Evolutionary conservation across 2,888 invertebrate genomes (phyloP), one percentile per base, ranked within the genome.

Genomic region (Hirtodrosophila histrioides): DNA sequence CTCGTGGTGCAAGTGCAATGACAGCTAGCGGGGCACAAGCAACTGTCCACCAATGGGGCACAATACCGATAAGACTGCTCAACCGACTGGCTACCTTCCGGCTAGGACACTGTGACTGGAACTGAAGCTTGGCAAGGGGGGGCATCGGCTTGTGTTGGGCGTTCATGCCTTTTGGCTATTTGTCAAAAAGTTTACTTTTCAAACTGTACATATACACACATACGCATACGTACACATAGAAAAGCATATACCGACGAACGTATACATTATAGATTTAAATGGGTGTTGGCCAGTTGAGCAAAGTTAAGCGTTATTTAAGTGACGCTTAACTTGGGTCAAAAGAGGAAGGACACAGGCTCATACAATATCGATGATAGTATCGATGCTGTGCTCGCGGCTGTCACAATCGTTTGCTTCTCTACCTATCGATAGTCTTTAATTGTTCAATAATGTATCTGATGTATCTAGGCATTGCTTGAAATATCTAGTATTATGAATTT

Each of bases 91-190:
- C 60, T 71, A 65, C 61, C 82, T 81, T 86, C 72, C 82, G 82
- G 82, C 53, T 44, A 61, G 39, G 46, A 11, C 27, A 60, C 54
- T 27, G 60, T 24, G 27, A 41, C 40, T 51, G 35, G 31, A 9
- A 31, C 9, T 31, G 31, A 2, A 9, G 9, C 31, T 8, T 7
- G 8, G 31, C 31, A 6, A 9, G 17, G 49, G 49, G 27, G 49
- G 46, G 48, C 49, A 49, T 53, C 56, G 68, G 54, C 67, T 65
- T 49, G 50, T 7, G 49, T 40, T 39, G 39, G 58, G 51, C 69
- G 64, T 75, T 84, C 71, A 84, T 66, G 72, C 62, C 81, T 81
- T 84, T 86, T 84, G 78, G 75, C 78, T 75, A 84, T 86, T 82
- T 82, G 87, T 84, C 81, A 82, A 87, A 80, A 75, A 86, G 63